Conservation (phyloP, 2,113 vertebrate species). For the Calonectris borealis region DNA sequence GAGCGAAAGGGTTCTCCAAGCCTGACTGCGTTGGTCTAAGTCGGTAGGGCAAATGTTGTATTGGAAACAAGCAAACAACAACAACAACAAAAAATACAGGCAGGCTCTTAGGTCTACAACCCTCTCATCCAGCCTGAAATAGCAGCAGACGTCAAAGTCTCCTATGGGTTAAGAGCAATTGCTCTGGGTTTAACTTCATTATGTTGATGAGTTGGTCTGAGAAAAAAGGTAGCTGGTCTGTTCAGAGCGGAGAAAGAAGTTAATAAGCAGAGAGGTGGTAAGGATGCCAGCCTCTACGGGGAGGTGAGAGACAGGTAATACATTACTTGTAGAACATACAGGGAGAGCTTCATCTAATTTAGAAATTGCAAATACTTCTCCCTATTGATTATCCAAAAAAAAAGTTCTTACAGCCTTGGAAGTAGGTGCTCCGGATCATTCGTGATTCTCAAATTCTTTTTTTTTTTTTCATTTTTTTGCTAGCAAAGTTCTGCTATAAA, state of each 20-base stretch:
- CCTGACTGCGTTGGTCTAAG: no score
- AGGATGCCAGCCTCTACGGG: fast-evolving
- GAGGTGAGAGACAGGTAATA: fast-evolving
- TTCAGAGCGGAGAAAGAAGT: neutral
- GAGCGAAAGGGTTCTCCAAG: neutral
- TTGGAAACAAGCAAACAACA: neutral
- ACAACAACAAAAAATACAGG: neutral
- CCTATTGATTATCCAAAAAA: neutral
- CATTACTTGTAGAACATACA: neutral
- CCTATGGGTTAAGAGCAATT: fast-evolving
- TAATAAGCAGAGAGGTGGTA: neutral
- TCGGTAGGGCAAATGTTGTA: neutral
- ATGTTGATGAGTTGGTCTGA: neutral
- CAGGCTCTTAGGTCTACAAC: neutral
- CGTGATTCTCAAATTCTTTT: fast-evolving
- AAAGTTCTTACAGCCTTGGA: neutral
- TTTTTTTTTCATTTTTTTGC: fast-evolving
- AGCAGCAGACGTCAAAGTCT: neutral
- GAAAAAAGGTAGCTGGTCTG: neutral
- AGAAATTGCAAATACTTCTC: neutral
- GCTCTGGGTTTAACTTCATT: neutral
- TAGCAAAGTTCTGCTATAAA: neutral
- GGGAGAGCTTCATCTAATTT: neutral
- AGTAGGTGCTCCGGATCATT: fast-evolving
- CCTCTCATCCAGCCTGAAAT: neutral